Evolutionary conservation across 2,797 vertebrate genomes (phyloP).

Genomic region (Xiphophorus birchmanni): DNA sequence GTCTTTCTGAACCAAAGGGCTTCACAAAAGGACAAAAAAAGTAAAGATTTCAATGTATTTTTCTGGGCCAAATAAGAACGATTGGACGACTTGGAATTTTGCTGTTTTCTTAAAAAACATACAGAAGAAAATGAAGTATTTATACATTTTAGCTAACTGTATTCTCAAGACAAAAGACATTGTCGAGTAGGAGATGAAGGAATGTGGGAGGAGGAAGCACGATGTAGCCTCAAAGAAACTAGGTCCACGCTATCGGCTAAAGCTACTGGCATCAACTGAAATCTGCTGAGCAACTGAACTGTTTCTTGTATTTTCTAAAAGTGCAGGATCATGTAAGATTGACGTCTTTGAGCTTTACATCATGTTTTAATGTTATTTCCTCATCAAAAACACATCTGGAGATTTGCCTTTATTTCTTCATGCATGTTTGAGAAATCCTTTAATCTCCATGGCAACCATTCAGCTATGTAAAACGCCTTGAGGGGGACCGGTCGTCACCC

Average conservation of each 20-base stretch:
- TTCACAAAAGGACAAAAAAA: neutral
- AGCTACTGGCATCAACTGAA: neutral
- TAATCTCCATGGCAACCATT: no score
- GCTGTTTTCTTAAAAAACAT: neutral
- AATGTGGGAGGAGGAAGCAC: neutral
- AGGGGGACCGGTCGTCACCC: no score
- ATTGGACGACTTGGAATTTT: neutral
- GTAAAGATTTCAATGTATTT: neutral
- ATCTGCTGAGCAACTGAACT: neutral
- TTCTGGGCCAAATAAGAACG: neutral
- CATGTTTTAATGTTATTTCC: no score
- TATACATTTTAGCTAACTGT: neutral
- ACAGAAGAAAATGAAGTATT: neutral
- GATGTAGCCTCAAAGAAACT: neutral
- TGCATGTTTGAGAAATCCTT: no score
- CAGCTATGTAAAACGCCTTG: no score
- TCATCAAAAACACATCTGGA: no score
- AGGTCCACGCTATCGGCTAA: neutral
- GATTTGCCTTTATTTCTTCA: no score
- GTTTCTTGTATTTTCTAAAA: neutral
- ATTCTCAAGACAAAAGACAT: neutral
- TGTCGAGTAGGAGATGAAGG: neutral
- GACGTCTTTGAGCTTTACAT: no score
- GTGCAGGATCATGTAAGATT: no score
- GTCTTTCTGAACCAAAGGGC: neutral